These are phyloP conservation scores for Nyctereutes procyonoides DNA, from an alignment of 2,113 vertebrate species.

Conservation along the genomic window DNA sequence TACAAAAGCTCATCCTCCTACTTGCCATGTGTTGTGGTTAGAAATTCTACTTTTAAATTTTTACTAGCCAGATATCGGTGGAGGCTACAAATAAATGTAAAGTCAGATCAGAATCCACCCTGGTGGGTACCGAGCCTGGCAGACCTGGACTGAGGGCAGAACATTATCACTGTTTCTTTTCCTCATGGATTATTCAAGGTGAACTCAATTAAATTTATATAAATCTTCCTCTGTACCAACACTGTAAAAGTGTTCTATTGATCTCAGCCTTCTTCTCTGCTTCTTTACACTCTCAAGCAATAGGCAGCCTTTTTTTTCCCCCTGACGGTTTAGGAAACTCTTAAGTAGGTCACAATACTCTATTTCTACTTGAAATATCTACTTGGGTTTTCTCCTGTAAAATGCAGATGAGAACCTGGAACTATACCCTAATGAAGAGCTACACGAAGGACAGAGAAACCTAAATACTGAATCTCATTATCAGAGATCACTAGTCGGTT, in stretches of 20 bases:
- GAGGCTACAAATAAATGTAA: not conserved
- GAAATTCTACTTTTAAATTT: conserved; percentile 28
- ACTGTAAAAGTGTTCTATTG: not conserved
- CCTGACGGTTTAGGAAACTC: not conserved
- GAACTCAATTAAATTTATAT: conserved; percentile 37
- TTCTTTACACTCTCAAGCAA: not conserved
- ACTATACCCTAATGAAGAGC: not conserved
- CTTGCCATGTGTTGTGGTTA: not conserved
- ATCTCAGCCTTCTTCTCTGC: not conserved
- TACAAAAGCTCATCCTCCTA: not conserved
- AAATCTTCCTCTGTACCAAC: not conserved
- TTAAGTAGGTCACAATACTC: not conserved
- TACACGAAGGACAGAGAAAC: not conserved
- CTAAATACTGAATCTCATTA: conserved; percentile 6
- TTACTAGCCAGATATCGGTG: not conserved
- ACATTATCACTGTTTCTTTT: not conserved
- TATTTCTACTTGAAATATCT: not conserved
- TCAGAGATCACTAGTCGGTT: conserved; percentile 3
- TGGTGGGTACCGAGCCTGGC: not conserved
- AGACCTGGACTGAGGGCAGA: not conserved
- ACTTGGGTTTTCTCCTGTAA: conserved; percentile 9
- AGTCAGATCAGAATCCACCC: not conserved
- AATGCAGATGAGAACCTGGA: not conserved
- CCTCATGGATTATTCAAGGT: conserved; percentile 6
- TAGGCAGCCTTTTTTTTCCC: not conserved